Evolutionary conservation across 2,888 invertebrate genomes (phyloP).

Genomic region (Phragmatobia fuliginosa): DNA sequence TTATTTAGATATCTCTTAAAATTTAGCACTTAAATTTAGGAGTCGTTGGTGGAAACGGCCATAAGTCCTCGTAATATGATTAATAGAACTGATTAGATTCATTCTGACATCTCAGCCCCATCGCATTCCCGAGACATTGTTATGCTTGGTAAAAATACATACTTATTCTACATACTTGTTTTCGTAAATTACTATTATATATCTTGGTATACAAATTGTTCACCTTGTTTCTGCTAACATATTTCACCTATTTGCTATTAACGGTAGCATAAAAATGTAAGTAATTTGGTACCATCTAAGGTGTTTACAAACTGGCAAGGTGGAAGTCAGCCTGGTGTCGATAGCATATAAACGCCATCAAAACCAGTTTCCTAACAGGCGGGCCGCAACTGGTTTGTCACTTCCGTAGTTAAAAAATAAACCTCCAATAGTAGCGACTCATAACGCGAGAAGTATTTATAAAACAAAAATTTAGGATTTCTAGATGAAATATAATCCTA

Average conservation of each 20-base stretch:
- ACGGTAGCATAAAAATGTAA: neutral
- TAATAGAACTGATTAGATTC: neutral
- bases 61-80: no score
- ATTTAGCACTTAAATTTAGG: no score
- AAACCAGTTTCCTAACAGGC: neutral
- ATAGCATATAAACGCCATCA: neutral
- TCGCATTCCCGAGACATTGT: neutral
- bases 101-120: neutral
- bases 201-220: neutral
- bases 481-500: neutral
- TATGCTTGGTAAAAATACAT: no score
- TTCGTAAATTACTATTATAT: neutral
- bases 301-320: neutral
- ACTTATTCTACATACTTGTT: neutral
- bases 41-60: no score
- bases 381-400: neutral
- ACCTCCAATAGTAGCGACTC: neutral
- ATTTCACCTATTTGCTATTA: neutral
- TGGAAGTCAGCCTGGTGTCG: slow-evolving; percentile 3
- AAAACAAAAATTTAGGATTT: neutral
- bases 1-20: no score
- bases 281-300: neutral
- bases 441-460: neutral
- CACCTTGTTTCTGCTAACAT: neutral
- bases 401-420: slow-evolving; percentile 25